These are phyloP conservation scores for Morus bassanus DNA, from an alignment of 2,797 vertebrate species.

Conservation along the genomic window DNA sequence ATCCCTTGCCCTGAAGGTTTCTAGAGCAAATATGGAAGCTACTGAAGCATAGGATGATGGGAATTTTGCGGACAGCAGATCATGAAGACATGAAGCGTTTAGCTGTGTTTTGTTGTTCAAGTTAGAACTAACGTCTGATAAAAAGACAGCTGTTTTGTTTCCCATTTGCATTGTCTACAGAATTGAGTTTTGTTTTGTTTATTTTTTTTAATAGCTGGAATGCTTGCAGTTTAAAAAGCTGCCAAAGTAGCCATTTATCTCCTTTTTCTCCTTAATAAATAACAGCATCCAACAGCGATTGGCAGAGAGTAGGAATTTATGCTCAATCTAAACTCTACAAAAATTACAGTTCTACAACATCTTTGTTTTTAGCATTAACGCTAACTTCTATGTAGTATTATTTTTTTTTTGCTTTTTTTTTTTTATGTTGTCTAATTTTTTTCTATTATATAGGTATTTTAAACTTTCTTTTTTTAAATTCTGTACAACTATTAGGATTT, in stretches of 20 bases:
- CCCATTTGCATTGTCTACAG: constrained; percentile 67
- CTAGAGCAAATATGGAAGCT: constrained; percentile 74
- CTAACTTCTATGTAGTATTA: constrained; percentile 91
- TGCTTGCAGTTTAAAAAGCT: constrained; percentile 91
- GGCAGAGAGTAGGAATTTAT: constrained; percentile 88
- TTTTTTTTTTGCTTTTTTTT: constrained; percentile 61
- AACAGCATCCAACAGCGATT: constrained; percentile 80
- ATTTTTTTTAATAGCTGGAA: constrained; percentile 75
- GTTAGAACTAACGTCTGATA: constrained; percentile 61
- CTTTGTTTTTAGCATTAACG: constrained; percentile 84
- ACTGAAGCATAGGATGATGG: constrained; percentile 78
- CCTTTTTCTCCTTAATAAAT: constrained; percentile 65
- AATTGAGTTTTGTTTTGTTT: constrained; percentile 54
- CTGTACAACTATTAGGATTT: constrained; percentile 87
- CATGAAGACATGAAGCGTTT: constrained; percentile 75
- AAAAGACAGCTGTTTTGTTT: constrained; percentile 70
- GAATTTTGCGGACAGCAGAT: constrained; percentile 75
- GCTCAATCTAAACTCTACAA: constrained; percentile 97
- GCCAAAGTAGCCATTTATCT: constrained; percentile 82
- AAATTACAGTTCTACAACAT: constrained; percentile 95
- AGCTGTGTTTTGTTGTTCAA: constrained; percentile 63
- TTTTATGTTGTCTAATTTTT: constrained; percentile 78
- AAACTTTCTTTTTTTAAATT: constrained; percentile 88
- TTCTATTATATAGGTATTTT: constrained; percentile 95
- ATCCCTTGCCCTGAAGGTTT: constrained; percentile 76